Evolutionary conservation across 2,797 vertebrate genomes (phyloP).

Genomic region (Amblyopsis hoosieri): DNA sequence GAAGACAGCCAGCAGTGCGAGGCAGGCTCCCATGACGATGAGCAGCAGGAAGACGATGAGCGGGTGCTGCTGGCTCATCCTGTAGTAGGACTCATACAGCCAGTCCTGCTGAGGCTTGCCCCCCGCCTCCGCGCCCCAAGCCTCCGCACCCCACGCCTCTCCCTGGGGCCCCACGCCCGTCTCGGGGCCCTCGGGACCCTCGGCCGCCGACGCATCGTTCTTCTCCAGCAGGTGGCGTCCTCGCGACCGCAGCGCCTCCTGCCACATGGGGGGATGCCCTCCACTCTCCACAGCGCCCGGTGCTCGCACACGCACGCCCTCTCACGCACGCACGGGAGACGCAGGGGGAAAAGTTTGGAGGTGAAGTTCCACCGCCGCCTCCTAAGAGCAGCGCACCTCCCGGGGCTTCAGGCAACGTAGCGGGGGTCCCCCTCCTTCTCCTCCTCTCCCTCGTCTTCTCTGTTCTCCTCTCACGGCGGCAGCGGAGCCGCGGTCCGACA

Average conservation of each 20-base stretch:
- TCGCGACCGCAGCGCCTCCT: constrained; percentile 80
- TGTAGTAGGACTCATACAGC: constrained; percentile 91
- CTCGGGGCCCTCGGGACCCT: constrained; percentile 51
- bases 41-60: constrained; percentile 97
- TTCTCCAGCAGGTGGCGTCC: constrained; percentile 56
- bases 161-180: constrained; percentile 31
- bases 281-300: too few relatives aligned
- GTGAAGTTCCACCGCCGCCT: constrained; percentile 52
- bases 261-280: constrained; percentile 77
- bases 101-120: constrained; percentile 76
- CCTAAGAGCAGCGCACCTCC: background rate
- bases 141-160: too few relatives aligned
- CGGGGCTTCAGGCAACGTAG: too few relatives aligned
- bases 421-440: too few relatives aligned
- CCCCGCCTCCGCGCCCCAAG: too few relatives aligned
- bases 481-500: constrained; percentile 46
- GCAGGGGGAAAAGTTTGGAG: constrained; percentile 42
- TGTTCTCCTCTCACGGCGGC: constrained; percentile 50
- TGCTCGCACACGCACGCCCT: too few relatives aligned
- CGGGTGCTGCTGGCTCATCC: constrained; percentile 99
- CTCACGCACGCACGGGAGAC: constrained; percentile 13
- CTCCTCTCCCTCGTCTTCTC: too few relatives aligned
- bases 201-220: background rate
- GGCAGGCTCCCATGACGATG: constrained; percentile 95
- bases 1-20: constrained; percentile 93